Evolutionary conservation across 2,888 invertebrate species (phyloP).

Genomic region (Watsonalla binaria): DNA sequence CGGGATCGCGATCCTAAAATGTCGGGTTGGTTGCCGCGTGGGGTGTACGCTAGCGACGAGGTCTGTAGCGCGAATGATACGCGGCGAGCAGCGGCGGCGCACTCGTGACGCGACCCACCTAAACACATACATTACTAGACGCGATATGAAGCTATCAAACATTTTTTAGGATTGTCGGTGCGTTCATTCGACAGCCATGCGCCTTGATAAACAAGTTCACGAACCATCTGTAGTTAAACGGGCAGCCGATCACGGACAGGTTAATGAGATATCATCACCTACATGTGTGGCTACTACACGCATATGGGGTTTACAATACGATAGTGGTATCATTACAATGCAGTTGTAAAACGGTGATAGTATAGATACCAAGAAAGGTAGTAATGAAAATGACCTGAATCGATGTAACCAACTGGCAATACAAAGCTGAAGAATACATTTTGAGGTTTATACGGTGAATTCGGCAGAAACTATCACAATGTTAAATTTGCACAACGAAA

Average conservation of each 20-base stretch:
- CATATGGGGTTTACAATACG: conserved; percentile 14
- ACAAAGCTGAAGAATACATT: too few relatives aligned
- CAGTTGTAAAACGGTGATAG: conserved; percentile 20
- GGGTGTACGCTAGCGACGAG: conserved; percentile 54
- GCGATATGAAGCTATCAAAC: conserved; percentile 57
- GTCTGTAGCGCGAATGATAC: conserved; percentile 70
- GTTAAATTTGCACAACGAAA: too few relatives aligned
- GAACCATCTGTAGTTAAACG: conserved; percentile 37
- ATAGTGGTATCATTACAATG: conserved; percentile 25
- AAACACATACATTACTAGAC: conserved; percentile 41
- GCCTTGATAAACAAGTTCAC: conserved; percentile 52
- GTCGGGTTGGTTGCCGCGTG: conserved; percentile 18
- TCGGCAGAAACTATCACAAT: too few relatives aligned
- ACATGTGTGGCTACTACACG: conserved; percentile 44
- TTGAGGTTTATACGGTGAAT: too few relatives aligned
- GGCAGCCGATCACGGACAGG: conserved; percentile 48
- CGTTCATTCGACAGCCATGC: conserved; percentile 62
- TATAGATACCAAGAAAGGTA: conserved; percentile 2
- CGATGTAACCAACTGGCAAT: too few relatives aligned
- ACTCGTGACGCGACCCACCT: conserved; percentile 61
- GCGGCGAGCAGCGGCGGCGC: conserved; percentile 61
- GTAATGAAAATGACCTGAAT: conserved; percentile 3
- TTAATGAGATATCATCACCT: conserved; percentile 39
- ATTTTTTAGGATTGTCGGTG: conserved; percentile 59
- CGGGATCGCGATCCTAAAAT: conserved; percentile 37